Base-by-base conservation (phyloP, 2,888 invertebrate species). In the Eilema sororculum region DNA sequence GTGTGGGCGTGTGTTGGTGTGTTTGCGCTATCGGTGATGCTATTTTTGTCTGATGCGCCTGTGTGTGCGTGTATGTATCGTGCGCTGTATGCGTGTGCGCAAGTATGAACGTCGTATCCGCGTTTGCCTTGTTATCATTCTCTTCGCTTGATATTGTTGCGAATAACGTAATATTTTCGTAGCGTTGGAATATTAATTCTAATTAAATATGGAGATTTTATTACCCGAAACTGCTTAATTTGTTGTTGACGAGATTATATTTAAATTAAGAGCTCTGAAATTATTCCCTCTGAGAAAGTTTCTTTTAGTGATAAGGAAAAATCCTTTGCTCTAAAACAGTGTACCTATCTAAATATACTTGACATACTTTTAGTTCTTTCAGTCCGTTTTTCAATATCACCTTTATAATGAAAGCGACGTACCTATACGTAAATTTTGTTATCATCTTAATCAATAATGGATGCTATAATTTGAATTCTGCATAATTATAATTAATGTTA, bases 1-100 rank as follows among this genome's bases (percentile, higher is more conserved):
- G 89, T 88, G 94, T 94, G 92, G 93, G 94, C 92, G 93, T 92
- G 93, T 94, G 94, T 94, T 93, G 91, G 93, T 94, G 93, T 93
- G 93, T 92, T 93, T 91, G 93, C 92, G 93, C 92, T 95, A 94
- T 94, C 94, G 92, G 87, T 86, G 90, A 81, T 88, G 89, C 94
- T 95, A 95, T 95, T 95, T 95, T 89, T 75, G 91, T 90, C 85
- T 59, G 69, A 67, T 57, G 65, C 78, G 89, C 89, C 87, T 90
- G 90, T 90, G 90, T 79, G 90, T 82, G 87, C 76, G 75, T 78
- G 78, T 78, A 78, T 76, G 75, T 78, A 87, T 76, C 63, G 61
- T 28, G 69, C 16, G 78, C 72, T 76, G 74, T 71, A 67, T 74
- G 72, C 60, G 65, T 69, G 70, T 67, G 79, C 69, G 86, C 71